Percentiles rank a stretch among this genome's conserved stretches.
These are phyloP conservation scores for Philonicus albiceps DNA, from an alignment of 2,888 invertebrate species.

Conservation along the genomic window DNA sequence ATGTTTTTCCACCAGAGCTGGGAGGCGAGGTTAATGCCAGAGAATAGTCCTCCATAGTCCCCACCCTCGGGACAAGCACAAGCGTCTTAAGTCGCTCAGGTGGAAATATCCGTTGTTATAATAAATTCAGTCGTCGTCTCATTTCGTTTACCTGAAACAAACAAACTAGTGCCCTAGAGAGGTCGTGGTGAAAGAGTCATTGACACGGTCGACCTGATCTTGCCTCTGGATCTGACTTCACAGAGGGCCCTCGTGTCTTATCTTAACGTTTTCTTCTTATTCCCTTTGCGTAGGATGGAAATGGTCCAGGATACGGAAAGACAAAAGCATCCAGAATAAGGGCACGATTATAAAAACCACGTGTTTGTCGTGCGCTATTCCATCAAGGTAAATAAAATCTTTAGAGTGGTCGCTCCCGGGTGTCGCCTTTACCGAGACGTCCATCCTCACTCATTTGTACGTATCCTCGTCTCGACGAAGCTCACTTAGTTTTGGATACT, in stretches of 20 bases:
- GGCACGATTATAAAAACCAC: background rate
- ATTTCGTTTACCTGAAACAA: conserved; percentile 9
- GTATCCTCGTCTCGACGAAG: background rate
- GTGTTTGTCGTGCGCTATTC: background rate
- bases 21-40: background rate
- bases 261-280: background rate
- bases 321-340: background rate
- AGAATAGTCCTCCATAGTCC: background rate
- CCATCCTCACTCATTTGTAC: background rate
- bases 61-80: background rate
- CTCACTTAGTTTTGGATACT: conserved; percentile 22
- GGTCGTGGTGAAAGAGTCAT: conserved; percentile 19
- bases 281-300: background rate
- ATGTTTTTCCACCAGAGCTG: background rate
- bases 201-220: conserved; percentile 8
- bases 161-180: conserved; percentile 25
- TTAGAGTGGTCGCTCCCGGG: background rate
- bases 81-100: background rate
- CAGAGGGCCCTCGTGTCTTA: background rate
- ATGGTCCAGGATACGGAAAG: background rate
- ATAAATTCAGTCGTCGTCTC: background rate
- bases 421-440: background rate
- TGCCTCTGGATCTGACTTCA: background rate
- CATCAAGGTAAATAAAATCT: background rate
- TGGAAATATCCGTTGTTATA: background rate